Evolutionary conservation across 2,113 vertebrate species (phyloP).

Genomic region (Poeciliopsis retropinna): DNA sequence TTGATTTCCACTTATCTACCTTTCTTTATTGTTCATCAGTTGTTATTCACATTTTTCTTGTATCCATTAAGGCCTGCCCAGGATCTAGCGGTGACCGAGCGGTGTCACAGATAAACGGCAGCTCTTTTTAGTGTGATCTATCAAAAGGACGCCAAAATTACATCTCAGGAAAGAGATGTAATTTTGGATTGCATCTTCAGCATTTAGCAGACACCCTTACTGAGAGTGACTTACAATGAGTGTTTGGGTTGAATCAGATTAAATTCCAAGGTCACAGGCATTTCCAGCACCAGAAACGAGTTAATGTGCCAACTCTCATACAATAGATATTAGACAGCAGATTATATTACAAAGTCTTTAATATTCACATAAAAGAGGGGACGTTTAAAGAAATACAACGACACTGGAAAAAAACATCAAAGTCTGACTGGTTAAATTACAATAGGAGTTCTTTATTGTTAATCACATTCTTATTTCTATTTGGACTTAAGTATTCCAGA

Average conservation of each 20-base stretch:
- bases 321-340: conserved; percentile 51
- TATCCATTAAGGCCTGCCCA: conserved; percentile 22
- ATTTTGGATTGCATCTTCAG: conserved; percentile 53
- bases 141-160: conserved; percentile 66
- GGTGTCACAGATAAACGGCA: conserved; percentile 41
- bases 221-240: conserved; percentile 64
- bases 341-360: conserved; percentile 41
- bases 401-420: background rate
- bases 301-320: conserved; percentile 46
- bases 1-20: conserved; percentile 38
- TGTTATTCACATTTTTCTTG: conserved; percentile 40
- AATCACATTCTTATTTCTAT: background rate
- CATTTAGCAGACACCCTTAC: conserved; percentile 60
- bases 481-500: background rate
- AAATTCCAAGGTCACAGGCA: conserved; percentile 69
- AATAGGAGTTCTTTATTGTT: background rate
- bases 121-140: conserved; percentile 40
- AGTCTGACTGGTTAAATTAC: background rate
- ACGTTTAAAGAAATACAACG: conserved; percentile 11
- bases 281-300: conserved; percentile 59
- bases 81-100: conserved; percentile 40
- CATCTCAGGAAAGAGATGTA: conserved; percentile 57
- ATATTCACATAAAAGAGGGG: conserved; percentile 27
- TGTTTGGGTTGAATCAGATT: conserved; percentile 65
- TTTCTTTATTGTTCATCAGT: conserved; percentile 36